Conservation (phyloP, 2,888 invertebrate genomes). For the Metallyticus violacea region DNA sequence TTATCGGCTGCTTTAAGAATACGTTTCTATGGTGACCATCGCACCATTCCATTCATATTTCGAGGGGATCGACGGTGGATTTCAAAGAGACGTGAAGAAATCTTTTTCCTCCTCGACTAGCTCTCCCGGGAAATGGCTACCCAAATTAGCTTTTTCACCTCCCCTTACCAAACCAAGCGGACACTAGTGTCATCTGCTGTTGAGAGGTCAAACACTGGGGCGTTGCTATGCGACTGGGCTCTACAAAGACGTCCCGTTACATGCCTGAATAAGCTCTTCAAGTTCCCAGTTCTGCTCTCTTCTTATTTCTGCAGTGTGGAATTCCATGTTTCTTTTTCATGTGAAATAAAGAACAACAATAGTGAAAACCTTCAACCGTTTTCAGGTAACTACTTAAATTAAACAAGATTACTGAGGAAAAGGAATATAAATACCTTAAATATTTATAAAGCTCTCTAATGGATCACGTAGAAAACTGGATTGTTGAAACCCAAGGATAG, state of each 20-base stretch:
- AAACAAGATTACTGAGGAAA: too few relatives aligned
- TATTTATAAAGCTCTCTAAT: too few relatives aligned
- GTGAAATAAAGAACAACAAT: background rate
- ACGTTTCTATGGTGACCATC: background rate
- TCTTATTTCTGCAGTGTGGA: background rate
- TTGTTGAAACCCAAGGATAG: too few relatives aligned
- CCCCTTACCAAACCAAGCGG: background rate
- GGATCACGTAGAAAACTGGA: too few relatives aligned
- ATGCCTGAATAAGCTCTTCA: background rate
- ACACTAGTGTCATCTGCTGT: slow-evolving; percentile 7
- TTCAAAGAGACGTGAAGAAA: slow-evolving; percentile 8
- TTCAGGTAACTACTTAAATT: too few relatives aligned
- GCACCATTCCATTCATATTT: background rate
- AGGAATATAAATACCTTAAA: too few relatives aligned
- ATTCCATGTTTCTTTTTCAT: background rate
- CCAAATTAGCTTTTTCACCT: slow-evolving; percentile 16
- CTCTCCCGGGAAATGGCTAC: slow-evolving; percentile 11
- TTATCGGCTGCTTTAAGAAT: background rate
- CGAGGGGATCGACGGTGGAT: background rate
- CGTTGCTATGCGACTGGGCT: slow-evolving; percentile 1
- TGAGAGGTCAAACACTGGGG: slow-evolving; percentile 14
- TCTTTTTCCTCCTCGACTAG: background rate
- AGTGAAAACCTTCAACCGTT: too few relatives aligned
- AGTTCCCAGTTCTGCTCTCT: background rate
- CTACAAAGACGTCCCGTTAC: background rate